Evolutionary conservation across 30 jellyfish, hydroid and myxozoan species (phyloP), one percentile per base, ranked within the genome.

Genomic region (Calvadosia cruxmelitensis): DNA sequence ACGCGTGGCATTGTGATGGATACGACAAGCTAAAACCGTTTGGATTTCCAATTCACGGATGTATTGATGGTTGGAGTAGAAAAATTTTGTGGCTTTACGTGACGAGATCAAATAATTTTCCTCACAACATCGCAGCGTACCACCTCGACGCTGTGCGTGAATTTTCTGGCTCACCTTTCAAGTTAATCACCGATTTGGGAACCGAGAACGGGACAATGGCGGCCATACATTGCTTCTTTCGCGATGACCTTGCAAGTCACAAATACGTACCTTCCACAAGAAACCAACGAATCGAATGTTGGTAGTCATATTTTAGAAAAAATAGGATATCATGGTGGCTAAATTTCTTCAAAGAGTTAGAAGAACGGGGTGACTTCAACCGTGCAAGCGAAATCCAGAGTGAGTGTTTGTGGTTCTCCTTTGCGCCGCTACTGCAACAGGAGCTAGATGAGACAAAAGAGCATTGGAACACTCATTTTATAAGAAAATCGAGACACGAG

Each of bases 11-110:
- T 30, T 49, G 69, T n/a, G 85, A 74, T 32, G 85, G 85, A 13
- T 64, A 33, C 31, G 85, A 36, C 0, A 64, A 74, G 52, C 30
- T 74, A 28, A 69, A 77, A 53, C 90, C 90, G 20, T 67, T 23
- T 33, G 93, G 87, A 49, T 73, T 80, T 52, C 89, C 81, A 1
- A 72, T 80, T 48, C 93, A 80, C 67, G 88, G 86, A 3, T 82
- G 88, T 50, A 80, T 80, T 2, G 93, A 80, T 62, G 76, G 86
- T n/a, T 80, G 34, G 49, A 80, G 86, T 49, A 66, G 86, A n/a
- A 72, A 67, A 73, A 69, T 79, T n/a, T 28, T 71, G 16, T 71
- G 93, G 93, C 77, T 79, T 26, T 26, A 72, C 29, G 77, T 62
- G 3, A 57, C 87, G 34, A 29, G 77, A 29, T 73, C 86, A 29